Percentiles rank a stretch among this genome's conserved stretches.
phyloP scores from a whole-genome alignment of 1,140 invertebrate species.

The Brachionus calyciflorus region DNA sequence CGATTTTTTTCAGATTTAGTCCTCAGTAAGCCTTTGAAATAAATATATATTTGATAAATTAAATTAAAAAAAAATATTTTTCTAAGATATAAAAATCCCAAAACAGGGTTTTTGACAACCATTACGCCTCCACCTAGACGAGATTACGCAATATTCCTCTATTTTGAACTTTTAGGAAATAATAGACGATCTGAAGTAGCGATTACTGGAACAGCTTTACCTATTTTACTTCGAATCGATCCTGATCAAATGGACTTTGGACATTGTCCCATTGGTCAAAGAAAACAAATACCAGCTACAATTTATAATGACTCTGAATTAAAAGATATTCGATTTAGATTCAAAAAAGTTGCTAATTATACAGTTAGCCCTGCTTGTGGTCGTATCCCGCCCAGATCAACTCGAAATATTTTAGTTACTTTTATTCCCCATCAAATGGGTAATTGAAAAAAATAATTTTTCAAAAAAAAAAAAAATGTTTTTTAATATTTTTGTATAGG shows the following conservation, averaged over 20 bases:
- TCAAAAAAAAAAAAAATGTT: no score
- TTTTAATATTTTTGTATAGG: neutral
- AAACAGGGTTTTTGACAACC: conserved; percentile 55
- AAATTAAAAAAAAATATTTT: conserved; percentile 25
- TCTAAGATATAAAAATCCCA: conserved; percentile 57
- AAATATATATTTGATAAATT: neutral
- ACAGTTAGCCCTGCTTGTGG: conserved; percentile 54
- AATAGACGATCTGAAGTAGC: conserved; percentile 54
- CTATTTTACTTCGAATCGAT: conserved; percentile 55
- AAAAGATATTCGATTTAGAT: conserved; percentile 55
- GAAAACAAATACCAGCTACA: conserved; percentile 53
- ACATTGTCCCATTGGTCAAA: conserved; percentile 56
- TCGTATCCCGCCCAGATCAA: conserved; percentile 53
- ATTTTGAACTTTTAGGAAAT: conserved; percentile 55
- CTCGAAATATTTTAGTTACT: conserved; percentile 57
- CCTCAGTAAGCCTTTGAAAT: conserved; percentile 53
- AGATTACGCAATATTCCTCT: conserved; percentile 59
- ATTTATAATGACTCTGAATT: conserved; percentile 56
- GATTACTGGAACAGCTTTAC: conserved; percentile 58
- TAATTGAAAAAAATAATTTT: conserved; percentile 51
- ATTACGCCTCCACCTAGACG: conserved; percentile 55
- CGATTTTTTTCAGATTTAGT: conserved; percentile 59
- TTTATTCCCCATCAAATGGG: conserved; percentile 60
- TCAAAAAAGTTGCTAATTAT: conserved; percentile 58
- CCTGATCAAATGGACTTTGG: conserved; percentile 57